Evolutionary conservation across 2,888 invertebrate species (phyloP), one percentile per base, ranked within the genome.

Genomic region (Cynaeus angustus): DNA sequence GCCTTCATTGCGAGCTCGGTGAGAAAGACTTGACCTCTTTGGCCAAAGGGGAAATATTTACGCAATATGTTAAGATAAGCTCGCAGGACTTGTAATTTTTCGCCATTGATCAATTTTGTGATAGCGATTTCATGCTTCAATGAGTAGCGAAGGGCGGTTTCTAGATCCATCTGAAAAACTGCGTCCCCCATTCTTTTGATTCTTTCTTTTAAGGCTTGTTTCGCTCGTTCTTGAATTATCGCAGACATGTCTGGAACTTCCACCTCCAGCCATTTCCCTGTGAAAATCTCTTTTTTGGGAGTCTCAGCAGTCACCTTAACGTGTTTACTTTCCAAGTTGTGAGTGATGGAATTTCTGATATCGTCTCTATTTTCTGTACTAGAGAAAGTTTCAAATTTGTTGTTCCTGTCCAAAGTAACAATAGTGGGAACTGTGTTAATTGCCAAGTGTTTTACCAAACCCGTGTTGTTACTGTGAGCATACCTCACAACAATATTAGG

Each of bases 111-210:
- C 12, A 83, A 82, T 80, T 91, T 90, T 41, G 89, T 86, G 71
- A 92, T 88, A 1, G 93, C 89, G 21, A 99, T 89, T 87, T 99
- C 99, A 76, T 94, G 93, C 74, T 89, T 89, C 16, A 99, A 86
- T 50, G 94, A 92, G 79, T 93, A 94, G 75, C 91, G 89, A n/a
- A 99, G 83, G 0, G 95, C 93, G 78, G 92, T 94, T 84, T 97
- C 95, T 68, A 99, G 84, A 85, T 99, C 99, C 73, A 91, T 90
- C 85, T 95, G 94, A 83, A 94, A 95, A 0, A 97, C 88, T 3
- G 88, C 83, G 82, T 93, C 91, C 30, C 85, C 85, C 77, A 83
- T 82, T 72, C 79, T 79, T 55, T 83, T 85, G 8, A 85, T 79
- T 69, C 81, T 81, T 41, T 83, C 78, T 38, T 80, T 75, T 48